Conservation (phyloP, 2,888 invertebrate species). For the Hyposoter didymator region DNA sequence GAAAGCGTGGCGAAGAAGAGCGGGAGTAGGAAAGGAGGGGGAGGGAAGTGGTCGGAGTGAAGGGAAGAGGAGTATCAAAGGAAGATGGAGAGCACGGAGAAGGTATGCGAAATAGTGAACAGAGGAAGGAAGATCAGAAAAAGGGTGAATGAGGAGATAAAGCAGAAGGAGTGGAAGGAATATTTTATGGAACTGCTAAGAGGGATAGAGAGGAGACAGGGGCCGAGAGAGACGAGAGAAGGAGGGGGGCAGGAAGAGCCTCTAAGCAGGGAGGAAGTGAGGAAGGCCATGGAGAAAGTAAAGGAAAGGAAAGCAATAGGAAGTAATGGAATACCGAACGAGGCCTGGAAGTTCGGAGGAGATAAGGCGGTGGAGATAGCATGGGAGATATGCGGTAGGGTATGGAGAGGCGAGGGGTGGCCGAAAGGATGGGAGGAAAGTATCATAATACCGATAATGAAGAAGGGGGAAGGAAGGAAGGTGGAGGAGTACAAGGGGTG, state of each 20-base stretch:
- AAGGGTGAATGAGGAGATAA: too few relatives aligned
- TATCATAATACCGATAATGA: conserved; percentile 27
- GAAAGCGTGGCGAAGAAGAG: too few relatives aligned
- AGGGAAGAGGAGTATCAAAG: too few relatives aligned
- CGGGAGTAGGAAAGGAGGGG: too few relatives aligned
- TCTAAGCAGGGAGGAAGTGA: neutral
- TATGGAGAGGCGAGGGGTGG: conserved; percentile 19
- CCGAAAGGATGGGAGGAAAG: conserved; percentile 43
- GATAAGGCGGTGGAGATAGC: neutral
- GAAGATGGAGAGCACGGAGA: too few relatives aligned
- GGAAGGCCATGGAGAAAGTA: neutral
- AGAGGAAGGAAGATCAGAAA: too few relatives aligned
- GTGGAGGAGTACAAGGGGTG: conserved; percentile 53
- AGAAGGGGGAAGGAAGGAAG: conserved; percentile 41
- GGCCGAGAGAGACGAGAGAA: too few relatives aligned
- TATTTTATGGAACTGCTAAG: too few relatives aligned
- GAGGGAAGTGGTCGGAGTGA: too few relatives aligned
- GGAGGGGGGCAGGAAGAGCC: neutral
- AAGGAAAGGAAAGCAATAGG: conserved; percentile 26
- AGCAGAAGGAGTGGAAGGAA: too few relatives aligned
- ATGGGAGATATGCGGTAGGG: conserved; percentile 21
- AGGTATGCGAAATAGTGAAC: too few relatives aligned
- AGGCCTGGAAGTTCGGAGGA: conserved; percentile 35
- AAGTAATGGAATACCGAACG: conserved; percentile 13
- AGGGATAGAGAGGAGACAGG: too few relatives aligned